Evolutionary conservation across 2,797 vertebrate species (phyloP), one percentile per base, ranked within the genome.

Genomic region (Parotocinclus haroldoi): DNA sequence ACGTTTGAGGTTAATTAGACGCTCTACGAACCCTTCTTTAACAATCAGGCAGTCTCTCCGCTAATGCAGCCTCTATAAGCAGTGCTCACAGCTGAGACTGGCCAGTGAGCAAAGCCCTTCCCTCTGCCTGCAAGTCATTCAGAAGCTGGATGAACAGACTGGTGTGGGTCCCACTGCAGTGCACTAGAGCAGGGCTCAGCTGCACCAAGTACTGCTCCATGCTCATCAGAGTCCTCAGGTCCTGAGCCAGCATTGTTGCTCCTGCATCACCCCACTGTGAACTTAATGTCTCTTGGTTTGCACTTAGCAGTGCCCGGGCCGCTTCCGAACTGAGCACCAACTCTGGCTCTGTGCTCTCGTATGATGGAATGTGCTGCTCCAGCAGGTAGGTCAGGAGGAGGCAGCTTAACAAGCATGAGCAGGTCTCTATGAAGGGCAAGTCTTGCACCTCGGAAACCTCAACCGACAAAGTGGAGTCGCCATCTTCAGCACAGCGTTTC

Each of bases 171-270:
- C 86, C 90, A 58, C 83, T 76, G 72, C 83, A 90, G 13, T 74
- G 63, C 52, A 50, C 70, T 39, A 91, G 63, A 6, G 75, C 85
- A 39, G 77, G 84, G 74, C 89, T 84, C 56, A 94, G 72, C 52
- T 88, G 83, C 10, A 79, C 83, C 76, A 87, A 76, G 82, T 90
- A 81, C 58, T 68, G 73, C 48, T 90, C 78, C 13, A 96, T 85
- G 66, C 88, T 91, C 75, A 92, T 67, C 81, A 95, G 77, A 1
- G 89, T 91, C 78, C 90, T 86, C 40, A 88, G 63, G 71, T 96
- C 94, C 79, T 83, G 86, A 53, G 83, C 82, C 80, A 93, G 91
- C 9, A 62, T 85, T 69, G 87, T 80, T 16, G 91, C 80, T 38
- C 88, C 76, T 83, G 88, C 91, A 78, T 92, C 83, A 11, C 58